Evolutionary conservation across 1,140 invertebrate genomes (phyloP), one percentile per base, ranked within the genome.

Genomic region (Brachionus plicatilis): DNA sequence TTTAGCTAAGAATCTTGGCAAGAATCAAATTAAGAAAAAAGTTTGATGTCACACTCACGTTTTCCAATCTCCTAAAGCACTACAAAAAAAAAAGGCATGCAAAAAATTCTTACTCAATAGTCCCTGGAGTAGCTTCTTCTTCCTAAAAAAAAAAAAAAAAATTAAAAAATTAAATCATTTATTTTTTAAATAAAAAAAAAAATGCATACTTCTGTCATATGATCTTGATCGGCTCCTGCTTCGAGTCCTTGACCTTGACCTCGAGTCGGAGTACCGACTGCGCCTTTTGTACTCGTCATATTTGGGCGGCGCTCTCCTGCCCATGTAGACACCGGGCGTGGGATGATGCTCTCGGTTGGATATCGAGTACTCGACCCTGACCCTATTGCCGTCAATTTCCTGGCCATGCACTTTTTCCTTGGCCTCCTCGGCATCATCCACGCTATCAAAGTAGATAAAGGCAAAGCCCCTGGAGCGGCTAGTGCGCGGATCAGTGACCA

Each of bases 301-400:
- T 6, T 50, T 76, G 2, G 72, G 72, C 12, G 72, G 72, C 8
- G 41, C 45, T 65, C 56, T 80, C 90, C 95, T 95, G 56, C 97
- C 97, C 93, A 98, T 96, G 87, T 99, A 99, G 85, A 98, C 94
- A 72, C 97, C 97, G 45, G 97, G 97, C 14, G 97, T 99, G 8
- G 97, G 97, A 2, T 96, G 97, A 88, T 99, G 97, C 24, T 96
- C 94, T 84, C 96, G 91, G 89, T 97, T 93, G n/a, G 97, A 99
- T 68, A 99, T 97, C 0, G 96, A 98, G 91, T 93, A 99, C 89
- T 98, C 97, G 17, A 99, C 96, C 86, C 97, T 91, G 86, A 99
- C 97, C 87, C 93, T 92, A 56, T 95, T 91, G 0, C 95, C 95
- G 91, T 98, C 96, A 56, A 99, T 94, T 89, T 96, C 95, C 91